These are phyloP conservation scores for Oophaga pumilio DNA, from an alignment of 2,113 vertebrate genomes.

Conservation along the genomic window DNA sequence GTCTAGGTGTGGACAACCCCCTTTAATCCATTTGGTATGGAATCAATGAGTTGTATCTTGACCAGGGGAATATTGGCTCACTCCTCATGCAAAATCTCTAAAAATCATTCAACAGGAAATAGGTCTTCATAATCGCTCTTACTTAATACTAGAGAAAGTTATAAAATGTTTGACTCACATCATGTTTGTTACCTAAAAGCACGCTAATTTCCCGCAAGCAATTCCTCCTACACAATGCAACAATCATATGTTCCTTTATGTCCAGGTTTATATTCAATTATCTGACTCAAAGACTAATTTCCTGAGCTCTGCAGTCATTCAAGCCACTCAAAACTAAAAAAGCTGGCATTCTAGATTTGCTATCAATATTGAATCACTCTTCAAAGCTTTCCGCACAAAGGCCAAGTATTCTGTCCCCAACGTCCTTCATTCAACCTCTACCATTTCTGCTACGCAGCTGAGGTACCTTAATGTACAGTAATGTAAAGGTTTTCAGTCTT, in stretches of 20 bases:
- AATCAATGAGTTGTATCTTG: too few relatives aligned
- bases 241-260: not conserved
- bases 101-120: too few relatives aligned
- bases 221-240: not conserved
- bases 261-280: not conserved
- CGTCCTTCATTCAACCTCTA: constrained; percentile 27
- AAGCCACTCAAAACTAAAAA: not conserved
- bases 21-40: too few relatives aligned
- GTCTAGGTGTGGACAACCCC: too few relatives aligned
- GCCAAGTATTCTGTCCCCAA: constrained; percentile 16
- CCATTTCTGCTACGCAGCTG: not conserved
- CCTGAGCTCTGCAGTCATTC: not conserved
- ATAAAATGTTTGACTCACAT: not conserved
- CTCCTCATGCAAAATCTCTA: too few relatives aligned
- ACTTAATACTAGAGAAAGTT: not conserved
- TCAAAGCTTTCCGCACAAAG: not conserved
- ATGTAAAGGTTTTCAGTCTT: constrained; percentile 24
- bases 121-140: too few relatives aligned
- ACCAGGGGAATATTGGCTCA: too few relatives aligned
- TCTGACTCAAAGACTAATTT: not conserved
- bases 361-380: not conserved
- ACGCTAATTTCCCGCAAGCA: not conserved
- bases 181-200: not conserved
- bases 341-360: constrained; percentile 1
- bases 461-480: constrained; percentile 10